A percentile compares a stretch with the other conserved stretches of the same genome.
Evolutionary conservation across 2,888 invertebrate genomes (phyloP).

Genomic region (Orchestes rusci): DNA sequence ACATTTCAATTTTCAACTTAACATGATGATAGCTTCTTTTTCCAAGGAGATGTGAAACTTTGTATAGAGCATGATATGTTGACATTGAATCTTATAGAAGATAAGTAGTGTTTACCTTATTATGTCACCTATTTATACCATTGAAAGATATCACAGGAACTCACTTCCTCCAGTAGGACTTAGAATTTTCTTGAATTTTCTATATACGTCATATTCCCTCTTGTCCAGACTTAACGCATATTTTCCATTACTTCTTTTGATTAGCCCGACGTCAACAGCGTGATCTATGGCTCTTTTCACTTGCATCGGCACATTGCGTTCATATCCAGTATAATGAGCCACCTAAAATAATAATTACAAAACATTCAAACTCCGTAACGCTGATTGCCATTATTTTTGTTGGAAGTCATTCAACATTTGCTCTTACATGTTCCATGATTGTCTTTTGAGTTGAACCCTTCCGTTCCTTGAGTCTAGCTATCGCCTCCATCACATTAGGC

Average conservation of each 20-base stretch:
- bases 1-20: too few relatives aligned
- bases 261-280: slow-evolving; percentile 29
- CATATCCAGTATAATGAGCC: too few relatives aligned
- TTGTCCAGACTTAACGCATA: slow-evolving; percentile 25
- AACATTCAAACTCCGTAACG: not conserved
- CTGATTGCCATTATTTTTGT: too few relatives aligned
- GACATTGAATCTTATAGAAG: too few relatives aligned
- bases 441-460: slow-evolving; percentile 29
- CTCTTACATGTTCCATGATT: slow-evolving; percentile 27
- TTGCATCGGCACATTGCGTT: slow-evolving; percentile 29
- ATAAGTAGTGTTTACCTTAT: too few relatives aligned
- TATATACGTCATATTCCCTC: slow-evolving; percentile 26
- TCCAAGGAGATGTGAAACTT: too few relatives aligned
- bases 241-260: slow-evolving; percentile 28
- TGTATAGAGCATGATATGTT: too few relatives aligned
- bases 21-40: too few relatives aligned
- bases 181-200: slow-evolving; percentile 15
- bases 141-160: too few relatives aligned
- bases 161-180: slow-evolving; percentile 10
- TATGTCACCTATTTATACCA: too few relatives aligned
- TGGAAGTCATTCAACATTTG: too few relatives aligned
- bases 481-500: slow-evolving; percentile 33
- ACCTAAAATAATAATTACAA: slow-evolving; percentile 12
- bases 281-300: slow-evolving; percentile 31
- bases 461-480: slow-evolving; percentile 29